Conservation (phyloP, 1,140 invertebrate species). For the Caerostris darwini region DNA sequence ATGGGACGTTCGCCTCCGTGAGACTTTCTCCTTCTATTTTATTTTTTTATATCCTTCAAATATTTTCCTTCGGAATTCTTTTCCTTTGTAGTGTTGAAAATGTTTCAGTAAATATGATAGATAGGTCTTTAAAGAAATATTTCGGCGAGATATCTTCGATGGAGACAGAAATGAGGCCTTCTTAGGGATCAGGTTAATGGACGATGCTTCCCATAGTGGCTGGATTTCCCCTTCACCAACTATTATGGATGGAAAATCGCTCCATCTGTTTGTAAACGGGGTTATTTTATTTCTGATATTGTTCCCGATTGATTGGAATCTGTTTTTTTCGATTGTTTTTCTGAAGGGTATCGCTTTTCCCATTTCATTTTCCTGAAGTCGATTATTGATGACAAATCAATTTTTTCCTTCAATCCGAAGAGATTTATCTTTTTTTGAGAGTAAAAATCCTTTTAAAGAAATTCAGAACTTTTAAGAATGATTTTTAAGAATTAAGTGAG, state of each 20-base stretch:
- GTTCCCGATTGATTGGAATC: background rate
- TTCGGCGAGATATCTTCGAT: background rate
- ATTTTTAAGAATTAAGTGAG: no score
- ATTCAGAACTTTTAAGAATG: no score
- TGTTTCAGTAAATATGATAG: conserved; percentile 25
- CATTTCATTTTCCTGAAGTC: background rate
- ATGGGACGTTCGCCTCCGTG: background rate
- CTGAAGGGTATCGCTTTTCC: background rate
- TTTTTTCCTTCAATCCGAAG: background rate
- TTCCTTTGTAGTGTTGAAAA: background rate
- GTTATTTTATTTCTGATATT: background rate
- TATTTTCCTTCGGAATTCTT: background rate
- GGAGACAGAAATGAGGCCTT: background rate
- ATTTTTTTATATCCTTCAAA: background rate
- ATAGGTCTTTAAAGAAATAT: conserved; percentile 49
- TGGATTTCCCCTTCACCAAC: no score
- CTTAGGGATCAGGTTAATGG: no score
- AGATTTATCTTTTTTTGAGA: no score
- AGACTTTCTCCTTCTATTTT: background rate
- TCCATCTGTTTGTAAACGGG: conserved; percentile 2
- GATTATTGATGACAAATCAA: background rate
- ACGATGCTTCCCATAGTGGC: no score
- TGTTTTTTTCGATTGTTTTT: background rate
- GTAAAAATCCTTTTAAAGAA: no score
- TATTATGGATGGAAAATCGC: conserved; percentile 12